Evolutionary conservation across 2,888 invertebrate genomes (phyloP).

Genomic region (Macropis europaea): DNA sequence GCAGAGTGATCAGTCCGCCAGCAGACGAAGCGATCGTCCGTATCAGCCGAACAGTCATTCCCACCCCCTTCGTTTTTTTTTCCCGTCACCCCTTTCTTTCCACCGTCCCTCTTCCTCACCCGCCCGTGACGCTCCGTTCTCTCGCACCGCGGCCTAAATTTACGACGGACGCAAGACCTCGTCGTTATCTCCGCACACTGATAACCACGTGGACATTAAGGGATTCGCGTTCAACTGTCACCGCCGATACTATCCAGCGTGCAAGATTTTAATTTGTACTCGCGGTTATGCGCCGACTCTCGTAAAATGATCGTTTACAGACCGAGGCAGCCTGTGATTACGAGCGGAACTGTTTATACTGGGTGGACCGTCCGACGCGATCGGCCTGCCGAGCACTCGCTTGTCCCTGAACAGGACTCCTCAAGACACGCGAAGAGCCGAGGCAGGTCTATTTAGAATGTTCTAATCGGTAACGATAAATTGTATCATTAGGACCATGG

Average conservation of each 20-base stretch:
- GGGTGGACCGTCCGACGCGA: not conserved
- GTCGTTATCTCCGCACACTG: constrained; percentile 47
- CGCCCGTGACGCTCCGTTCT: constrained; percentile 14
- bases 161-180: constrained; percentile 38
- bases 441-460: no score
- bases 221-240: constrained; percentile 27
- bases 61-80: constrained; percentile 35
- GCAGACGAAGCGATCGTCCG: constrained; percentile 74
- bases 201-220: constrained; percentile 7
- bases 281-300: constrained; percentile 31
- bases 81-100: constrained; percentile 10
- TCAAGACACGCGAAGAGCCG: no score
- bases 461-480: no score
- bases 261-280: constrained; percentile 50
- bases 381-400: no score
- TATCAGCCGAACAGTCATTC: constrained; percentile 68
- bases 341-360: constrained; percentile 8
- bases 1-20: constrained; percentile 77
- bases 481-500: no score
- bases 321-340: constrained; percentile 34
- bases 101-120: no score
- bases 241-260: constrained; percentile 37
- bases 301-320: constrained; percentile 44
- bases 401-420: no score
- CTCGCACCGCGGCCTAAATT: constrained; percentile 30